Evolutionary conservation across 2,797 vertebrate genomes (phyloP), one percentile per base, ranked within the genome.

Genomic region (Delichon dasypus): DNA sequence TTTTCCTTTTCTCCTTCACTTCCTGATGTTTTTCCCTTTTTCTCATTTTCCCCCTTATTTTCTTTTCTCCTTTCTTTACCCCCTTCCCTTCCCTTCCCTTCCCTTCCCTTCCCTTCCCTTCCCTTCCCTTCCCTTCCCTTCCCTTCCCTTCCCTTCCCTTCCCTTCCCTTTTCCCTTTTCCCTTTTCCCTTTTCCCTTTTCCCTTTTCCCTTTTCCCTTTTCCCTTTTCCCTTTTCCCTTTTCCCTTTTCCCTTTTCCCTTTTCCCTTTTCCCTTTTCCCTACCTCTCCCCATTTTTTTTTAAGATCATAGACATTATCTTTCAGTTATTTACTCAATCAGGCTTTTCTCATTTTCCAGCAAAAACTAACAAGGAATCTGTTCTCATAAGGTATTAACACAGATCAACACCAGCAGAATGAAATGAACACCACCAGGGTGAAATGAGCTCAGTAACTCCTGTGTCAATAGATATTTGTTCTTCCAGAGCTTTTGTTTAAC

Each of bases 401-500:
- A 73, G 85, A 32, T 67, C 57, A 74, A 68, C 48, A 62, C 8
- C 68, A 91, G 55, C 45, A 88, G 58, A 79, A 88, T 57, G 50
- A 88, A 93, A 80, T 74, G 42, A 68, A 30, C 44, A 75, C 45
- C 45, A 60, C 18, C 0, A 0, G 53, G 71, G 79, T 90, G 25
- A 89, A 91, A 94, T 76, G 22, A 76, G 74, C 55, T 82, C 42
- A 13, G 30, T 90, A 94, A 77, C 53, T 91, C 54, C 40, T 68
- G 18, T 86, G 64, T 68, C 96, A 89, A 82, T 88, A 93, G 53
- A 47, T 85, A 82, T 57, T 85, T 92, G 45, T 85, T 92, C 62
- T 87, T 85, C 47, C 75, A 34, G 54, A 87, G 75, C 25, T 96
- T 92, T 89, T 84, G 25, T 85, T 94, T 88, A 88, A 90, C 45